Conservation (phyloP, 2,888 invertebrate species). For the Caenorhabditis imperialis region DNA sequence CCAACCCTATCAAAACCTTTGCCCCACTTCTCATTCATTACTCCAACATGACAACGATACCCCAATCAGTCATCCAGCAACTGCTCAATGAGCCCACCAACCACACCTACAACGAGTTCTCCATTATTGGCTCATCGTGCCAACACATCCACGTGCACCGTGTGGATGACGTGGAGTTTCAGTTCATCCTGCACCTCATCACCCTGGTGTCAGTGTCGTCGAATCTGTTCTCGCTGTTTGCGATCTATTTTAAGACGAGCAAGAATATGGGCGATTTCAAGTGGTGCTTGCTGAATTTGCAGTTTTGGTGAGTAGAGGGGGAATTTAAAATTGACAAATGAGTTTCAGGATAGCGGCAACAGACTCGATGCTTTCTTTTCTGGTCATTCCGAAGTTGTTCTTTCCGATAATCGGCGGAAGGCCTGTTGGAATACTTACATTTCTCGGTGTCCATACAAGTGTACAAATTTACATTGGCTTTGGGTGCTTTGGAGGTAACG, state of each 20-base stretch:
- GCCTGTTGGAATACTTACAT: constrained; percentile 13
- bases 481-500: constrained; percentile 18
- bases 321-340: too few relatives aligned
- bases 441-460: constrained; percentile 3
- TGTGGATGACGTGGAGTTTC: neutral
- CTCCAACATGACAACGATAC: too few relatives aligned
- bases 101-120: constrained; percentile 17
- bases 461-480: constrained; percentile 24
- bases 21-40: too few relatives aligned
- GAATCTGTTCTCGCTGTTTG: constrained; percentile 12
- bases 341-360: constrained; percentile 18
- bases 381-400: constrained; percentile 10
- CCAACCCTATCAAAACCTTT: too few relatives aligned
- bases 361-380: constrained; percentile 4
- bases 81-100: constrained; percentile 21
- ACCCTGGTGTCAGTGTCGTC: constrained; percentile 8
- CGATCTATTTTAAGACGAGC: constrained; percentile 8
- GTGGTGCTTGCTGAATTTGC: constrained; percentile 35
- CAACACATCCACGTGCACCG: constrained; percentile 35
- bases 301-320: constrained; percentile 24
- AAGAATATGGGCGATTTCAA: constrained; percentile 30
- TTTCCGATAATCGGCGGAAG: constrained; percentile 33
- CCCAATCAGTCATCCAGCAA: too few relatives aligned
- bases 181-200: constrained; percentile 16
- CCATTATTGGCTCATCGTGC: constrained; percentile 38